Conservation (phyloP, 2,797 vertebrate genomes). For the Poeciliopsis paucimaculata region DNA sequence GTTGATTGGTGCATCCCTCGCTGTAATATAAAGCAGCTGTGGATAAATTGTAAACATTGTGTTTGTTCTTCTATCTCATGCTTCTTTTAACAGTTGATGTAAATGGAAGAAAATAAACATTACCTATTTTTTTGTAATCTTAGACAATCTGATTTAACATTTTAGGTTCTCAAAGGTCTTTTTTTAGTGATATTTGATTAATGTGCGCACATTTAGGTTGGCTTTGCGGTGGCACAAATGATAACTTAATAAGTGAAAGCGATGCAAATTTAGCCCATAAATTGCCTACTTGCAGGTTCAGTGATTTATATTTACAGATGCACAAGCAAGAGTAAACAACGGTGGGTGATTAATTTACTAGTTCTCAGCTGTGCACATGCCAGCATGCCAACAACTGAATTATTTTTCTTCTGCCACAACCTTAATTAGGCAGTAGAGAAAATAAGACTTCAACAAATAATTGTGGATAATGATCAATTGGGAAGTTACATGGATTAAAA, state of each 20-base stretch:
- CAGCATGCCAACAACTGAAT: neutral
- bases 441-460: neutral
- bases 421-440: constrained; percentile 12
- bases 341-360: constrained; percentile 12
- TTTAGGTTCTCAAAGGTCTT: neutral
- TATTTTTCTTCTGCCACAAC: constrained; percentile 1
- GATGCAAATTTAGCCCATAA: constrained; percentile 18
- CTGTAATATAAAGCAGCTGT: constrained; percentile 25
- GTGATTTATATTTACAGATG: constrained; percentile 12
- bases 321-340: constrained; percentile 18
- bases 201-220: constrained; percentile 16
- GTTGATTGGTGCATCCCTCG: neutral
- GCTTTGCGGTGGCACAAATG: constrained; percentile 12
- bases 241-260: constrained; percentile 21
- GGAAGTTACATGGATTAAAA: neutral
- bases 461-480: constrained; percentile 6
- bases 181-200: constrained; percentile 18
- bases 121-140: constrained; percentile 59
- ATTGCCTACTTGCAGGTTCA: constrained; percentile 7
- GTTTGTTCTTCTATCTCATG: constrained; percentile 35
- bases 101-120: constrained; percentile 43
- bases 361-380: constrained; percentile 9
- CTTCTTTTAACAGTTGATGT: constrained; percentile 46
- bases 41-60: constrained; percentile 33
- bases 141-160: constrained; percentile 35